These are phyloP conservation scores for Plutella xylostella DNA, from an alignment of 2,888 invertebrate species.

Conservation along the genomic window DNA sequence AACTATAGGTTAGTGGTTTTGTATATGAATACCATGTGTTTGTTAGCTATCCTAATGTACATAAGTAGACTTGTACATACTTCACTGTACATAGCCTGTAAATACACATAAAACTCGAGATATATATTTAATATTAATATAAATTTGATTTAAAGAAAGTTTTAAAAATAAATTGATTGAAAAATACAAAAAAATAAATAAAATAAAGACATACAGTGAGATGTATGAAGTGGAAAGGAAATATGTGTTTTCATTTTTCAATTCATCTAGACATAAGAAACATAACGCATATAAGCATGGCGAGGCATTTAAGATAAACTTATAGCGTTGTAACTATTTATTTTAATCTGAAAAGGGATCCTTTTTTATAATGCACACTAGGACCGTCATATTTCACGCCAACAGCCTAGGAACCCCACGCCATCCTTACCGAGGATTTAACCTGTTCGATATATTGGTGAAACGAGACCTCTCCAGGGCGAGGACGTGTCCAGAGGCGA, in stretches of 20 bases:
- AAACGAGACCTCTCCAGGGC: too few relatives aligned
- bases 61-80: slow-evolving; percentile 41
- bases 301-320: too few relatives aligned
- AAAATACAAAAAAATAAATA: slow-evolving; percentile 50
- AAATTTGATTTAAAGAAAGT: slow-evolving; percentile 61
- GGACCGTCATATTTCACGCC: too few relatives aligned
- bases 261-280: not conserved
- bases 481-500: too few relatives aligned
- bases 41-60: not conserved
- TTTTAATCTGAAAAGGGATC: too few relatives aligned
- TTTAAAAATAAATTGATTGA: slow-evolving; percentile 54
- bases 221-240: slow-evolving; percentile 58
- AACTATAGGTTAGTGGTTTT: too few relatives aligned
- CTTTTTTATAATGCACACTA: too few relatives aligned
- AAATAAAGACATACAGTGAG: slow-evolving; percentile 65
- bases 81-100: slow-evolving; percentile 56
- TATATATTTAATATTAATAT: slow-evolving; percentile 60
- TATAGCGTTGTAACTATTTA: too few relatives aligned
- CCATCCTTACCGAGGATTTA: too few relatives aligned
- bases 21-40: slow-evolving; percentile 1
- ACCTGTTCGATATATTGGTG: too few relatives aligned
- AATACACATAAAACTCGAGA: slow-evolving; percentile 52
- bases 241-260: slow-evolving; percentile 46
- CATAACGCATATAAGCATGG: not conserved
- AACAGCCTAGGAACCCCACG: too few relatives aligned